Base-by-base conservation (phyloP, 1,140 invertebrate species). In the Oreohelix idahoensis region DNA sequence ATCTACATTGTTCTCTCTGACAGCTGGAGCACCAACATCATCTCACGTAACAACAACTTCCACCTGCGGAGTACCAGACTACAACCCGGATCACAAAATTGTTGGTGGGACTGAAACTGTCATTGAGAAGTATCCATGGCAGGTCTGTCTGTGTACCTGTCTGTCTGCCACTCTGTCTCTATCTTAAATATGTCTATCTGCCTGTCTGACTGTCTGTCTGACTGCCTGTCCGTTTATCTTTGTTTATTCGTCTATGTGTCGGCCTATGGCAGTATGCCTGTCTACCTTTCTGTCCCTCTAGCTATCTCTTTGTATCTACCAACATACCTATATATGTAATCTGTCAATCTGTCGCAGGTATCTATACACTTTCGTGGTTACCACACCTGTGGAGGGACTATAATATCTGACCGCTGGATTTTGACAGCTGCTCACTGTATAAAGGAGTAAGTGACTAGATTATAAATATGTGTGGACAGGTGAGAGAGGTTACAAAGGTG, bases 21-120 rank as follows among this genome's bases (percentile, higher is more conserved):
- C n/a, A n/a, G n/a, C n/a, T n/a, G n/a, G n/a, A n/a, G n/a, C n/a
- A n/a, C n/a, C n/a, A n/a, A n/a, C n/a, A n/a, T n/a, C n/a, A n/a
- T n/a, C n/a, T n/a, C n/a, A n/a, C n/a, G n/a, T n/a, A n/a, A n/a
- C n/a, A n/a, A n/a, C n/a, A n/a, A n/a, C n/a, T 23, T 58, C 53
- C 5, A 15, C 36, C 2, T 75, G 73, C 26, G 73, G 73, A 42
- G 39, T 38, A 38, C 45, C 15, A 83, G 85, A n/a, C 85, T 84
- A 83, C 82, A 76, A 36, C 69, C 83, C 81, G 83, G 84, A 79
- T 45, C 39, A 63, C 1, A 80, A 39, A 63, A 79, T 74, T 69
- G 45, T 81, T 35, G 38, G 42, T 0, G 36, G 29, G 8, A 17
- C 17, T 32, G 32, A 77, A 49, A 74, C 39, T n/a, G 35, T 39